Conservation (phyloP, 1,140 invertebrate genomes). For the Araneus ventricosus region DNA sequence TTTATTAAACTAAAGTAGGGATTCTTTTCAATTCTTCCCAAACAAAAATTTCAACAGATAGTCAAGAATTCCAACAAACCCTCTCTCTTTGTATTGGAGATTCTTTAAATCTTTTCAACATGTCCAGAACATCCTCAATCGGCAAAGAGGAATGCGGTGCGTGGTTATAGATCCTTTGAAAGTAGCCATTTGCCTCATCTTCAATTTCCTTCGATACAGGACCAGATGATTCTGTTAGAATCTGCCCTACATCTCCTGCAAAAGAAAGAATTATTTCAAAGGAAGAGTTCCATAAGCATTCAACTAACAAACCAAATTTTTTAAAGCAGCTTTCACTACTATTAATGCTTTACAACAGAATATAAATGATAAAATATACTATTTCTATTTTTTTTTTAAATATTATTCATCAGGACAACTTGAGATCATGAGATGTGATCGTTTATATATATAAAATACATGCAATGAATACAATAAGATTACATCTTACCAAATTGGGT, state of each 20-base stretch:
- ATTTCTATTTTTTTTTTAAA: too few relatives aligned
- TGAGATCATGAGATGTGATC: too few relatives aligned
- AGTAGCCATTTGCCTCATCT: slow-evolving; percentile 98
- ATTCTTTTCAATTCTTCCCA: too few relatives aligned
- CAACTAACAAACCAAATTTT: background rate
- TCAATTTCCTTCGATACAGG: slow-evolving; percentile 96
- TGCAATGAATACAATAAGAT: too few relatives aligned
- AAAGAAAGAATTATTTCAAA: background rate
- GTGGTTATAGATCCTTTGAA: slow-evolving; percentile 98
- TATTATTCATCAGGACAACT: too few relatives aligned
- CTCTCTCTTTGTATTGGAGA: slow-evolving; percentile 92
- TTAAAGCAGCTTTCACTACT: too few relatives aligned
- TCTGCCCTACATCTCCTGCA: slow-evolving; percentile 77
- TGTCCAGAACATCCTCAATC: slow-evolving; percentile 95
- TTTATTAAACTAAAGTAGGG: too few relatives aligned
- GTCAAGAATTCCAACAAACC: slow-evolving; percentile 79
- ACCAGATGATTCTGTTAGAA: slow-evolving; percentile 87
- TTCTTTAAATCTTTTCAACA: slow-evolving; percentile 94
- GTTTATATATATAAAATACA: too few relatives aligned
- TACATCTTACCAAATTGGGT: slow-evolving; percentile 70
- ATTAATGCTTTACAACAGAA: too few relatives aligned
- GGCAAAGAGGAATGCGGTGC: slow-evolving; percentile 94
- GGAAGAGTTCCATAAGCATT: background rate
- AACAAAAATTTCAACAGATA: too few relatives aligned
- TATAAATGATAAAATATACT: too few relatives aligned